Percentiles rank a stretch among this genome's conserved stretches.
Evolutionary conservation across 2,113 vertebrate genomes (phyloP).

Genomic region (Mus pahari): DNA sequence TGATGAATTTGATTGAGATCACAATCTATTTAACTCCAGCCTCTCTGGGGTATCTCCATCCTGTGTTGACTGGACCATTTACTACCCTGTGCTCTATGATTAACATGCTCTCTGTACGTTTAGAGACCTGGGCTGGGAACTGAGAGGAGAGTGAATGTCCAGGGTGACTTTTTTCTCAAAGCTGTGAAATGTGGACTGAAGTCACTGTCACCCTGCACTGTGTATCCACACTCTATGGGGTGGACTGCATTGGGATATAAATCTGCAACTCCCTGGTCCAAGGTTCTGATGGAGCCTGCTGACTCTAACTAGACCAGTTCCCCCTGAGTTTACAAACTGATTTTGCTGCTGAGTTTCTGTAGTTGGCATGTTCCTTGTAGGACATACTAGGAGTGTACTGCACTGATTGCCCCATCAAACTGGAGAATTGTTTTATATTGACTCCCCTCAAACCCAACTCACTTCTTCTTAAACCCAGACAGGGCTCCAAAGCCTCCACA

Average conservation of each 20-base stretch:
- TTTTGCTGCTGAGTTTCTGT: neutral
- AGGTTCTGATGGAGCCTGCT: neutral
- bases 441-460: too few relatives aligned
- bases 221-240: neutral
- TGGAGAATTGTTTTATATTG: fast-evolving
- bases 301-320: fast-evolving
- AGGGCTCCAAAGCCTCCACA: neutral
- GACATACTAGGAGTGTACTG: neutral
- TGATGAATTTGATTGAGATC: slow-evolving; percentile 18
- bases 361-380: too few relatives aligned
- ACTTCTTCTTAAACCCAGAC: too few relatives aligned
- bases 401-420: neutral
- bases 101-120: neutral
- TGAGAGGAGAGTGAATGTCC: neutral
- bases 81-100: neutral
- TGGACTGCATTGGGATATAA: neutral
- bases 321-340: neutral
- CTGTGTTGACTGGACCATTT: neutral
- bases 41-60: slow-evolving; percentile 7
- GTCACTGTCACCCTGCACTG: neutral
- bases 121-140: neutral
- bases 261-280: fast-evolving
- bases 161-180: too few relatives aligned
- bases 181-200: neutral
- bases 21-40: slow-evolving; percentile 31